phyloP scores from a whole-genome alignment of 23 tunicate genomes.

The Diplosoma virens region DNA sequence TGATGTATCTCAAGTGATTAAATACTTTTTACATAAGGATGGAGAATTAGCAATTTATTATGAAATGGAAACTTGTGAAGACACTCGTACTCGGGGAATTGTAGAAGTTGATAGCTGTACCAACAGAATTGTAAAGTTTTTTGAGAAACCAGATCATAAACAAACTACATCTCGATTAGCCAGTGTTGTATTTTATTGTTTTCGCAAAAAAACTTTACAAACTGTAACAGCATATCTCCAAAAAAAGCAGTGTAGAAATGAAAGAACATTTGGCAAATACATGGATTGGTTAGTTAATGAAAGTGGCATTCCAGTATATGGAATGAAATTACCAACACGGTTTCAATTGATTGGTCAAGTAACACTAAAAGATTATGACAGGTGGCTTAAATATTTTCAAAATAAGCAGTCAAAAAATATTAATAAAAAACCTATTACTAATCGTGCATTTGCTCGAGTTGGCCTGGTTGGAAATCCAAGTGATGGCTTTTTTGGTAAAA shows the following conservation, averaged over 20 bases:
- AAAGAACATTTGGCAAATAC: slow-evolving; percentile 78
- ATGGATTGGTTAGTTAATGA: slow-evolving; percentile 91
- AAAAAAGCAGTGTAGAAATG: background rate
- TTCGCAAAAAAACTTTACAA: slow-evolving; percentile 41
- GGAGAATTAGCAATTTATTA: slow-evolving; percentile 89
- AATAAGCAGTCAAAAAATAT: slow-evolving; percentile 25
- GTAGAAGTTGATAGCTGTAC: slow-evolving; percentile 75
- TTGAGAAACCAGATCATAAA: slow-evolving; percentile 69
- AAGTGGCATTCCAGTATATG: slow-evolving; percentile 50
- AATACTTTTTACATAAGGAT: slow-evolving; percentile 63
- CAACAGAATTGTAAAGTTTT: slow-evolving; percentile 60
- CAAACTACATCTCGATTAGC: slow-evolving; percentile 68
- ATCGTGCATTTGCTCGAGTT: slow-evolving; percentile 87
- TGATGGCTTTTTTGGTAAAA: slow-evolving; percentile 96
- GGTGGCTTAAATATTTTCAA: slow-evolving; percentile 63
- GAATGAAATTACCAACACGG: slow-evolving; percentile 90
- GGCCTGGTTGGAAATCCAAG: slow-evolving; percentile 96
- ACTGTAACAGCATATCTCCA: slow-evolving; percentile 48
- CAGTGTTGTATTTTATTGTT: slow-evolving; percentile 88
- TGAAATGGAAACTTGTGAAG: slow-evolving; percentile 78
- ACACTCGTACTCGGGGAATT: slow-evolving; percentile 69
- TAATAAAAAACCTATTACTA: slow-evolving; percentile 30
- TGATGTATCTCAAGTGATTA: slow-evolving; percentile 83
- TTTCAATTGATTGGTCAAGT: slow-evolving; percentile 90
- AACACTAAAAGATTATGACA: slow-evolving; percentile 54